These are phyloP conservation scores for Pleuronectes platessa DNA, from an alignment of 2,113 vertebrate species.

Conservation along the genomic window DNA sequence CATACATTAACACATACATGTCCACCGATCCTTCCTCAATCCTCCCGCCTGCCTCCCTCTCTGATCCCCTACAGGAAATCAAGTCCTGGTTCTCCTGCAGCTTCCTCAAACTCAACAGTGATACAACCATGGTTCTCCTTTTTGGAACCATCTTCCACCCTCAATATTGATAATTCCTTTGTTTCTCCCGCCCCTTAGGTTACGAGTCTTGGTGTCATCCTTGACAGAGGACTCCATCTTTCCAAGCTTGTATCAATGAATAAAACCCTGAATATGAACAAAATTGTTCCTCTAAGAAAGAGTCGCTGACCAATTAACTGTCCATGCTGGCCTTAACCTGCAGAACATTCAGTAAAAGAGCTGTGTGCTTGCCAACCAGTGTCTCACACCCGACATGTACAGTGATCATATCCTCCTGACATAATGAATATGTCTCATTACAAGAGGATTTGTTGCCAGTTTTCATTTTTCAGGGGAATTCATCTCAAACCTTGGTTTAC, in stretches of 20 bases:
- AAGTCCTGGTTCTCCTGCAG: too few relatives aligned
- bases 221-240: not conserved
- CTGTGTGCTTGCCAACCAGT: not conserved
- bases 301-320: not conserved
- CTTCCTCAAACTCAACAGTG: too few relatives aligned
- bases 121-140: too few relatives aligned
- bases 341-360: not conserved
- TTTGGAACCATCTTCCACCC: too few relatives aligned
- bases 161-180: too few relatives aligned
- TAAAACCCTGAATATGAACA: not conserved
- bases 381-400: not conserved
- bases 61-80: too few relatives aligned
- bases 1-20: too few relatives aligned
- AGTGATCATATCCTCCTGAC: not conserved
- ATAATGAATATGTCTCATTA: not conserved
- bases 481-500: not conserved
- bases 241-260: too few relatives aligned
- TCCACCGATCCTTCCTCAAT: too few relatives aligned
- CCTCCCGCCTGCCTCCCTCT: too few relatives aligned
- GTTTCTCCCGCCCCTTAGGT: too few relatives aligned
- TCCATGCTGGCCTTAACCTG: not conserved
- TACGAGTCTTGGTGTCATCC: not conserved
- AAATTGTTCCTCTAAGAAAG: not conserved
- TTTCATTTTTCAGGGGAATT: constrained; percentile 33
- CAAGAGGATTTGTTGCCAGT: not conserved